phyloP scores from a whole-genome alignment of 2,113 vertebrate species.

The Oplegnathus fasciatus region DNA sequence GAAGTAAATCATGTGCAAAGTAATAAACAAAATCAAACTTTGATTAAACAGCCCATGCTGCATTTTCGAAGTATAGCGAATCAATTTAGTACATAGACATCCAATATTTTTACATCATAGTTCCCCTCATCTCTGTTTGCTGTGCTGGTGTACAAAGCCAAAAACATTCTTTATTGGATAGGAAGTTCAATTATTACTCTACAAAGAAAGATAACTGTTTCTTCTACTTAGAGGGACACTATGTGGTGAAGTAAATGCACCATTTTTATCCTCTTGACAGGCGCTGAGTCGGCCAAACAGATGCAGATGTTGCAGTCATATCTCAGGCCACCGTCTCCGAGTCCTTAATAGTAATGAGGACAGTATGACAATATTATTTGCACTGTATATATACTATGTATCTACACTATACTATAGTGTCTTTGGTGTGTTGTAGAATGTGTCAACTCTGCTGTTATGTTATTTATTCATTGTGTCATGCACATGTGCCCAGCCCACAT shows the following conservation, averaged over 20 bases:
- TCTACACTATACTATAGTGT: not conserved
- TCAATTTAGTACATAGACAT: not conserved
- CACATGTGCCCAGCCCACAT: too few relatives aligned
- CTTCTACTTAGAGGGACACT: not conserved
- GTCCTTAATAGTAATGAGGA: not conserved
- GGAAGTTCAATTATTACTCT: not conserved
- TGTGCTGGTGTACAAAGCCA: not conserved
- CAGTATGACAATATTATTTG: not conserved
- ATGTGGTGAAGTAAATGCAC: not conserved
- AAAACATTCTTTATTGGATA: not conserved
- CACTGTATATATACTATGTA: too few relatives aligned
- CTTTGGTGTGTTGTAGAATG: not conserved
- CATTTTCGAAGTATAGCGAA: not conserved
- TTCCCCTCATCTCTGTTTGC: not conserved
- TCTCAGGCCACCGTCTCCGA: not conserved
- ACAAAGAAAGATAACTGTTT: not conserved
- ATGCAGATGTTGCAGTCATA: conserved; percentile 10
- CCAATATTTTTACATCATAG: not conserved
- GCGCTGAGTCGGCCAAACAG: conserved; percentile 10
- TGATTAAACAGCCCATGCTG: too few relatives aligned
- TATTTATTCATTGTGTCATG: too few relatives aligned
- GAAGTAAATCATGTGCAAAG: not conserved
- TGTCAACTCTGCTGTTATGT: not conserved
- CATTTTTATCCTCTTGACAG: conserved; percentile 16
- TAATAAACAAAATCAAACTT: too few relatives aligned